A percentile compares a stretch with the other conserved stretches of the same genome.
phyloP scores from a whole-genome alignment of 2,113 vertebrate genomes.

The Brachionichthys hirsutus region DNA sequence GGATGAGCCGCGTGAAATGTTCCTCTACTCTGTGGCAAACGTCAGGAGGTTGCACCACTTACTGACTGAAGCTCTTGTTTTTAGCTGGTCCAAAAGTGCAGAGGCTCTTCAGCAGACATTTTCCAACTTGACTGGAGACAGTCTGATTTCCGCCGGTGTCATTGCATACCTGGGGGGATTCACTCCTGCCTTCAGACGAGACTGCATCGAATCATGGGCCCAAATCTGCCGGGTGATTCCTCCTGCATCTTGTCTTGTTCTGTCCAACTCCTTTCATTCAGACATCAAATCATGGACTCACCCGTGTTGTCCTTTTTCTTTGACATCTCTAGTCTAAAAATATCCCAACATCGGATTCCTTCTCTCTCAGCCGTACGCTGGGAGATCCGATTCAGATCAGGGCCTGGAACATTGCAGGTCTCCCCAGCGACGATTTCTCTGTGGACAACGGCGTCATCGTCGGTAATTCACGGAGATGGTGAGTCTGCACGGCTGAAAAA shows the following conservation, averaged over 20 bases:
- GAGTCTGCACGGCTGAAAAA: no score
- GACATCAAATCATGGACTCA: no score
- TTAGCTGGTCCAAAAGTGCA: constrained; percentile 88
- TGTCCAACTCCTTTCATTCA: no score
- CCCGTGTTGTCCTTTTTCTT: no score
- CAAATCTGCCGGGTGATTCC: constrained; percentile 64
- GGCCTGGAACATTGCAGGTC: constrained; percentile 88
- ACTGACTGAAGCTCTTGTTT: no score
- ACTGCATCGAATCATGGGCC: constrained; percentile 86
- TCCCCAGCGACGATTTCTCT: constrained; percentile 91
- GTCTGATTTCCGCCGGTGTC: constrained; percentile 85
- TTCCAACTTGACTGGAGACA: constrained; percentile 86
- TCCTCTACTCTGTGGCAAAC: no score
- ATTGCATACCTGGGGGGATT: constrained; percentile 92
- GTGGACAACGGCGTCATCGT: constrained; percentile 92
- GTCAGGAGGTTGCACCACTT: no score
- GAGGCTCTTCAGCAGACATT: constrained; percentile 78
- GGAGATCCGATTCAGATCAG: constrained; percentile 88
- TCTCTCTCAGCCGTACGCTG: constrained; percentile 82
- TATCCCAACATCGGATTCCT: constrained; percentile 73
- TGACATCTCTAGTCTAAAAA: no score
- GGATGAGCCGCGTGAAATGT: no score
- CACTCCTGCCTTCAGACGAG: constrained; percentile 82
- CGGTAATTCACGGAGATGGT: constrained; percentile 87
- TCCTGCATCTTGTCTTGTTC: no score